Evolutionary conservation across 37 sponge, comb jelly and placozoan species (phyloP), one percentile per base, ranked within the genome.

Genomic region (Petrosia ficiformis): DNA sequence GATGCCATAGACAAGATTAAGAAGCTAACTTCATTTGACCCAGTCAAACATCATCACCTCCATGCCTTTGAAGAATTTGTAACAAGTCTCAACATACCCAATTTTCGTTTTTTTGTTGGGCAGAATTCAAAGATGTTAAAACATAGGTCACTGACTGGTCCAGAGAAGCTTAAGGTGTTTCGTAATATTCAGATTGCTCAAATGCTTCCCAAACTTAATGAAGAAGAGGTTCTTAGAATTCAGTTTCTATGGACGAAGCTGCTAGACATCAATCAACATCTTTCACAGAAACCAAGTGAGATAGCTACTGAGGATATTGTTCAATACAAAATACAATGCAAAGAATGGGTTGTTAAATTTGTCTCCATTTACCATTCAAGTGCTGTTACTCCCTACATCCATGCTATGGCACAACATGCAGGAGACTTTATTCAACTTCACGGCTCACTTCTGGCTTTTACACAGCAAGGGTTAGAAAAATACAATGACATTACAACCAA

Each of bases 391-490:
- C 79, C 71, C 24, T 68, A 79, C 35, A 22, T 79, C 26, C 70
- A 79, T 68, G 36, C 69, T 48, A 57, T 67, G 2, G 70, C 79
- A 1, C 43, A 44, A 59, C 58, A 79, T 69, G 70, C 57, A 1
- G 70, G 39, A 8, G 39, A 79, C 26, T 79, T 79, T 34, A 34
- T 68, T 3, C 22, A 21, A 1, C 30, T 65, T 5, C 38, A 60
- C 39, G 77, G 78, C 1, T 52, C 65, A 21, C 11, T 77, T 30
- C 31, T 39, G 0, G 35, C 3, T 44, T 77, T 77, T 67, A 77
- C 67, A 28, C 39, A 79, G 39, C 70, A 79, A 54, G 70, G 61
- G 4, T 71, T 79, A 25, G 79, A 79, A 34, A 79, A 79, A 68
- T 61, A 38, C 39, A 70, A 79, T 68, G 70, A 68, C 22, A 67